These are phyloP conservation scores for Pelobates fuscus DNA, from an alignment of 2,113 vertebrate species.

Conservation along the genomic window DNA sequence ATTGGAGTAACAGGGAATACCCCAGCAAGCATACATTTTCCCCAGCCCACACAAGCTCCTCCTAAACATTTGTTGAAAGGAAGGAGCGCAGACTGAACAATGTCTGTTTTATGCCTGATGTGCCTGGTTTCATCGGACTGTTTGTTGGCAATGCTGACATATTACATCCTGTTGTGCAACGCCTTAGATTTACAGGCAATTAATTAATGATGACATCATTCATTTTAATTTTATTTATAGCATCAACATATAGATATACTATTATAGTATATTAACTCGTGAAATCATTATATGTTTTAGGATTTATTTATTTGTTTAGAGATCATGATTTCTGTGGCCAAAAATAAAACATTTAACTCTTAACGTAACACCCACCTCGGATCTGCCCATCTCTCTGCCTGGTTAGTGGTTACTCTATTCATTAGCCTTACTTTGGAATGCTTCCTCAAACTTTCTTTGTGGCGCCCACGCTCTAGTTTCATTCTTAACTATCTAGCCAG, in stretches of 20 bases:
- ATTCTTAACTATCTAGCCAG: no score
- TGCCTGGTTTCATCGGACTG: not conserved
- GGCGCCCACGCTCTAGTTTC: no score
- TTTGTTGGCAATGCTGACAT: not conserved
- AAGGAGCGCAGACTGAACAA: not conserved
- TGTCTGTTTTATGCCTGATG: not conserved
- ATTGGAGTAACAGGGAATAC: conserved; percentile 5
- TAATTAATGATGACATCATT: not conserved
- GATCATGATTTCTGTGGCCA: no score
- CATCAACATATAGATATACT: not conserved
- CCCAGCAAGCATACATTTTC: conserved; percentile 18
- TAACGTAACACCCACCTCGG: no score
- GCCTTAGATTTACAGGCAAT: not conserved
- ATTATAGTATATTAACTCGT: no score
- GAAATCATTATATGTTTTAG: no score
- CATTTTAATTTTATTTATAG: not conserved
- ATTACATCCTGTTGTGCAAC: conserved; percentile 11
- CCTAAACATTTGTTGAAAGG: not conserved
- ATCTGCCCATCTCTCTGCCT: no score
- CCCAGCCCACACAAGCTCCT: conserved; percentile 24
- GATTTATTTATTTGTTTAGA: no score
- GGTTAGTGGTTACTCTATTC: no score
- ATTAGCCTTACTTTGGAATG: no score
- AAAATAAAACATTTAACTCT: no score
- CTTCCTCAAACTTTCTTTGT: no score